Conservation (phyloP, 2,888 invertebrate genomes). For the Teleogryllus oceanicus region DNA sequence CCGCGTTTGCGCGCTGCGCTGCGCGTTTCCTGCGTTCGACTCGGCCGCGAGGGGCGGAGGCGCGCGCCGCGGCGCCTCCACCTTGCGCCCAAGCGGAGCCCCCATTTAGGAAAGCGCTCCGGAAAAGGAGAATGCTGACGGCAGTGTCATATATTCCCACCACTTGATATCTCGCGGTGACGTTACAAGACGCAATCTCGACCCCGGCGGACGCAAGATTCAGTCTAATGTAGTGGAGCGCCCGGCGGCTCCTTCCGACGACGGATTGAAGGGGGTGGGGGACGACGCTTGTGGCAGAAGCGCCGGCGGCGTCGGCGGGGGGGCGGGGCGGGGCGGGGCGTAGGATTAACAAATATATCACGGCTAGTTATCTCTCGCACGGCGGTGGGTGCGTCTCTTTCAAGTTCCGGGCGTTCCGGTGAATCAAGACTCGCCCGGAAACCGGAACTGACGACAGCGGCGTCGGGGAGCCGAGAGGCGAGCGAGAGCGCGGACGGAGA, state of each 20-base stretch:
- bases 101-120: background rate
- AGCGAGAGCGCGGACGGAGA: constrained; percentile 28
- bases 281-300: background rate
- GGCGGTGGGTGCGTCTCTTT: constrained; percentile 2
- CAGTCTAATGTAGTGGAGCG: constrained; percentile 2
- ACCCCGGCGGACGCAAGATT: background rate
- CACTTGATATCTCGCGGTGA: constrained; percentile 10
- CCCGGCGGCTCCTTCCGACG: background rate
- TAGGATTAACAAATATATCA: constrained; percentile 9
- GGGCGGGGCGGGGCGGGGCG: background rate
- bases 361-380: background rate
- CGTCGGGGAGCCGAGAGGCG: constrained; percentile 19
- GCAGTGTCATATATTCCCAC: constrained; percentile 9
- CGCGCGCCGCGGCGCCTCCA: background rate
- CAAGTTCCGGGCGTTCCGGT: constrained; percentile 12
- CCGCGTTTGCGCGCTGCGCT: too few relatives aligned
- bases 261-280: background rate
- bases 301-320: too few relatives aligned
- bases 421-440: constrained; percentile 32
- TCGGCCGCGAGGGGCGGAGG: background rate
- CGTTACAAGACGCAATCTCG: constrained; percentile 7
- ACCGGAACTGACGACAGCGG: constrained; percentile 37
- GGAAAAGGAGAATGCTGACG: background rate
- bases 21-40: too few relatives aligned
- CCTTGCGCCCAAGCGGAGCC: background rate